Evolutionary conservation across 2,113 vertebrate genomes (phyloP).

Genomic region (Alosa alosa): DNA sequence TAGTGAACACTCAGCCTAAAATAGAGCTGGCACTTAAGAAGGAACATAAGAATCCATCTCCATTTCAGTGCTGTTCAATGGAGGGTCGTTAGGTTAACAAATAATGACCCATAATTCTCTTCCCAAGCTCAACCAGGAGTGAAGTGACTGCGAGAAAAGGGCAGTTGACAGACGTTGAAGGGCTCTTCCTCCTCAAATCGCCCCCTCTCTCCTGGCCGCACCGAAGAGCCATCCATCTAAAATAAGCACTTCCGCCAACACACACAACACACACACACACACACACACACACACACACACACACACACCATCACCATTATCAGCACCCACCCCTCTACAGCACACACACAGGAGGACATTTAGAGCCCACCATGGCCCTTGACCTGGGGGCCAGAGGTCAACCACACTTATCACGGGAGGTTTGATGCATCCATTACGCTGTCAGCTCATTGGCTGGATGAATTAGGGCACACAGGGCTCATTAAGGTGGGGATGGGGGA

Average conservation of each 20-base stretch:
- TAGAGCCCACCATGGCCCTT: constrained; percentile 25
- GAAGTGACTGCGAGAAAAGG: background rate
- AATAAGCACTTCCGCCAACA: constrained; percentile 38
- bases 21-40: background rate
- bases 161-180: constrained; percentile 27
- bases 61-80: background rate
- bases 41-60: constrained; percentile 1
- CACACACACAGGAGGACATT: constrained; percentile 34
- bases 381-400: constrained; percentile 34
- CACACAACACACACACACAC: constrained; percentile 16
- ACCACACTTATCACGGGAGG: constrained; percentile 33
- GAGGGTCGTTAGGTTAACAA: background rate
- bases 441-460: constrained; percentile 38
- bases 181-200: constrained; percentile 29
- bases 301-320: background rate
- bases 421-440: constrained; percentile 37
- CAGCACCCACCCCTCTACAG: background rate
- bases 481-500: constrained; percentile 20
- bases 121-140: background rate
- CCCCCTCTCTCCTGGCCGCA: constrained; percentile 5
- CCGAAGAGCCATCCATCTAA: constrained; percentile 26
- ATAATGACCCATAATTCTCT: constrained; percentile 5
- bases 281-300: constrained; percentile 31
- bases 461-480: constrained; percentile 37
- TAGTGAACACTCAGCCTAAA: background rate